phyloP scores from a whole-genome alignment of 2,888 invertebrate genomes.

The Cryptosula pallasiana region DNA sequence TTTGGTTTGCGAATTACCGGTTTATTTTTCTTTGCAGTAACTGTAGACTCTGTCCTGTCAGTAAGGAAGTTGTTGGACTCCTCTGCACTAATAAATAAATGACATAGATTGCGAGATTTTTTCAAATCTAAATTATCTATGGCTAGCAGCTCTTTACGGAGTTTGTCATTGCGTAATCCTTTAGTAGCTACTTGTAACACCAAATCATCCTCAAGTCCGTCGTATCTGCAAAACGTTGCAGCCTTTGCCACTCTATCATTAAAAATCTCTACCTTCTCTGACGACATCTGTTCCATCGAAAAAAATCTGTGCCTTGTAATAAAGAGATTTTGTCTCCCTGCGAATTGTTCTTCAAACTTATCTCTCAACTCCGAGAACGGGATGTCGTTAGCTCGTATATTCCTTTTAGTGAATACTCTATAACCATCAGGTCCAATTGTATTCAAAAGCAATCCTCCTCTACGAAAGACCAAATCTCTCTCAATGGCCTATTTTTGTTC shows the following conservation, averaged over 20 bases:
- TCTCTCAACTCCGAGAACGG: not conserved
- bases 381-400: not conserved
- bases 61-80: not conserved
- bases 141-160: not conserved
- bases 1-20: not conserved
- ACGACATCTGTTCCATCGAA: not conserved
- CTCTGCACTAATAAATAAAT: not conserved
- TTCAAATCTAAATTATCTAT: not conserved
- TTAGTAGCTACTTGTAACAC: not conserved
- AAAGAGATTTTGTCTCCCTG: not conserved
- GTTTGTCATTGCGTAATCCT: not conserved
- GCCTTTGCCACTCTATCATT: not conserved
- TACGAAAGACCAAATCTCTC: not conserved
- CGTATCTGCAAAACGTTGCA: not conserved
- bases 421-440: not conserved
- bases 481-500: no score
- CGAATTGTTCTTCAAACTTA: not conserved
- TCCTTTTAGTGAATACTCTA: not conserved
- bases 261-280: constrained; percentile 5
- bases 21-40: not conserved
- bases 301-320: not conserved
- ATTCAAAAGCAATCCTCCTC: not conserved
- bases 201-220: constrained; percentile 1
- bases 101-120: not conserved
- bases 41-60: not conserved